Conservation (phyloP, 2,888 invertebrate genomes). For the Drosophila incognita region DNA sequence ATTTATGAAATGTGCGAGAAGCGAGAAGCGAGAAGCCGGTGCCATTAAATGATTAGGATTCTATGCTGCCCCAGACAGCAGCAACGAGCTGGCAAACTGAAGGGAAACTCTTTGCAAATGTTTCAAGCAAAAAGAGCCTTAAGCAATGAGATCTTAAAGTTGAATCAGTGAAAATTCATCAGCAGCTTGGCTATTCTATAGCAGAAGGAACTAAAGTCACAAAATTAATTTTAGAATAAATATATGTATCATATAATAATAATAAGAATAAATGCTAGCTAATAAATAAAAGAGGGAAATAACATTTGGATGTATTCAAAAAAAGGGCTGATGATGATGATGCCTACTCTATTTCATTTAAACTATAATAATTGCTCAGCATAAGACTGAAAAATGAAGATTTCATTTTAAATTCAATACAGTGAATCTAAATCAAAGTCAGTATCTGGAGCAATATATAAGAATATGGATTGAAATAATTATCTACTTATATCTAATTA, state of each 20-base stretch:
- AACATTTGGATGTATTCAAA: background rate
- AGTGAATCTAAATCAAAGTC: background rate
- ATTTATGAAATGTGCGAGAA: constrained; percentile 60
- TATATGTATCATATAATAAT: no score
- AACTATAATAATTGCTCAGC: no score
- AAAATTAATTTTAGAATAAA: background rate
- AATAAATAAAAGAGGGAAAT: background rate
- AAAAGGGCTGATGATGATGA: background rate
- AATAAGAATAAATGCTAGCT: background rate
- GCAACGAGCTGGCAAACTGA: no score
- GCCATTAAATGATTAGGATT: constrained; percentile 72
- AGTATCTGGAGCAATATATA: background rate
- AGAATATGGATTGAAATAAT: background rate
- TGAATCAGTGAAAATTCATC: constrained; percentile 10
- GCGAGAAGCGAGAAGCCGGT: constrained; percentile 32
- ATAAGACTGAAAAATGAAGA: background rate
- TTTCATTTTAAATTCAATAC: background rate
- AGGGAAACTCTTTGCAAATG: background rate
- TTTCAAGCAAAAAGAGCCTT: constrained; percentile 7
- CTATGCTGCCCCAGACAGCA: constrained; percentile 14
- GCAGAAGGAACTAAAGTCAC: background rate
- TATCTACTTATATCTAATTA: background rate
- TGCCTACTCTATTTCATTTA: background rate
- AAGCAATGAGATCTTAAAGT: constrained; percentile 19
- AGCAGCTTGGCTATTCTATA: background rate